Evolutionary conservation across 2,888 invertebrate genomes (phyloP), one percentile per base, ranked within the genome.

Genomic region (Ctenicera cuprea): DNA sequence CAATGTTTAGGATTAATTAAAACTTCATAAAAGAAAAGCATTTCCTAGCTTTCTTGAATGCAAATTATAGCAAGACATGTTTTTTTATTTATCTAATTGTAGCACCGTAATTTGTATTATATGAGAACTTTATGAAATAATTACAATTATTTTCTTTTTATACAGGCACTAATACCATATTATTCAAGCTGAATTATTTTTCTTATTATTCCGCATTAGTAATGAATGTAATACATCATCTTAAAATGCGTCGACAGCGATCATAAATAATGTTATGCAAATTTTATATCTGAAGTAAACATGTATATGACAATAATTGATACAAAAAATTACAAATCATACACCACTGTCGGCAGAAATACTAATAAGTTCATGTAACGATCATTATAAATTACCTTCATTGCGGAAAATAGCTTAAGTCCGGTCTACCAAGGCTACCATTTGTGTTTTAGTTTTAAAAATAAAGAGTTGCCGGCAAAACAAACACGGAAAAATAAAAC

Each of bases 351-450:
- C 59, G 18, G 38, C 2, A 18, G 37, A 59, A 20, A 59, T 59
- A 59, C 59, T 59, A 59, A 59, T 38, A 59, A 18, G 59, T 59
- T 59, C 59, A 59, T 38, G 59, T 59, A 59, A 38, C 64, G 22
- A 64, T 64, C 50, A 64, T 50, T 45, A 50, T 64, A 50, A 64
- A 64, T 64, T 64, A 50, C 43, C 16, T 37, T 45, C 48, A 37
- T 50, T 50, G 20, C n/a, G 20, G 64, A 64, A 50, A 63, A 26
- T 63, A 30, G 26, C 22, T 63, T 18, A 64, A 64, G 37, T 64
- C 30, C 50, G 37, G 41, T 41, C 14, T 22, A 30, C 14, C 54
- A 54, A 54, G 54, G 54, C 54, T 54, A 54, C 3, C 9, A 33
- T 33, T 33, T 33, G 33, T 33, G 33, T 4, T 33, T 33, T 5